Percentiles rank a stretch among this genome's conserved stretches.
These are phyloP conservation scores for Potamilus streckersoni DNA, from an alignment of 1,140 invertebrate genomes.

Conservation along the genomic window DNA sequence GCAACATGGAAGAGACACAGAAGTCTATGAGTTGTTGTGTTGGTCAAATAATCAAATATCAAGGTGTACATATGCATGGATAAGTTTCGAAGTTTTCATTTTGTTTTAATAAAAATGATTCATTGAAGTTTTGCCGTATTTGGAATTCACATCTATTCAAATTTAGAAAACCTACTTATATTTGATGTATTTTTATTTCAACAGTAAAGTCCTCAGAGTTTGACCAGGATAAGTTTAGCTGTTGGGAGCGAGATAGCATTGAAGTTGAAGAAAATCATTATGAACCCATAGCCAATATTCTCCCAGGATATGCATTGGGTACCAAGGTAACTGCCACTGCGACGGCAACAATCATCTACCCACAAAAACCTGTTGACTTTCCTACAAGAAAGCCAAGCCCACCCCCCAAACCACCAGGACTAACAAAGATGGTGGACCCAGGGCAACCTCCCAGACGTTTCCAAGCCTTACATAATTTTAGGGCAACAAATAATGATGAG, in stretches of 20 bases:
- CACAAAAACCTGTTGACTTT: neutral
- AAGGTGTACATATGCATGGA: too few species aligned
- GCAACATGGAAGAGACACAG: too few species aligned
- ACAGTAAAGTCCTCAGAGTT: too few species aligned
- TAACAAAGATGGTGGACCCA: slow-evolving; percentile 48
- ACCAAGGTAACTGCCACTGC: slow-evolving; percentile 33
- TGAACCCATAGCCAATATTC: slow-evolving; percentile 37
- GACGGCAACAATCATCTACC: slow-evolving; percentile 16
- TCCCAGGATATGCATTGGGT: slow-evolving; percentile 3
- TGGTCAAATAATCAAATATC: too few species aligned
- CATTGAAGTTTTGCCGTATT: slow-evolving; percentile 22
- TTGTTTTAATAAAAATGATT: slow-evolving; percentile 8
- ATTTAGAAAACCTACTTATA: too few species aligned
- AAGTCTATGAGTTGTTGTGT: too few species aligned
- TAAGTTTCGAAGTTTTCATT: slow-evolving; percentile 4
- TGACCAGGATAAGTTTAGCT: too few species aligned
- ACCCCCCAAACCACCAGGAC: slow-evolving; percentile 38
- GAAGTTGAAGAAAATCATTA: slow-evolving; percentile 45
- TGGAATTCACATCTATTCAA: slow-evolving; percentile 1
- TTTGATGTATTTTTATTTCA: neutral
- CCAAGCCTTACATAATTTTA: slow-evolving; percentile 91
- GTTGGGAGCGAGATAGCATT: too few species aligned
- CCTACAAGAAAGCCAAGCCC: slow-evolving; percentile 33
- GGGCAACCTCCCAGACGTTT: slow-evolving; percentile 70
- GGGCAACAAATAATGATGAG: slow-evolving; percentile 97